A percentile compares a stretch with the other conserved stretches of the same genome.
Conservation (phyloP, 2,888 invertebrate genomes). For the Drosophila merina region DNA sequence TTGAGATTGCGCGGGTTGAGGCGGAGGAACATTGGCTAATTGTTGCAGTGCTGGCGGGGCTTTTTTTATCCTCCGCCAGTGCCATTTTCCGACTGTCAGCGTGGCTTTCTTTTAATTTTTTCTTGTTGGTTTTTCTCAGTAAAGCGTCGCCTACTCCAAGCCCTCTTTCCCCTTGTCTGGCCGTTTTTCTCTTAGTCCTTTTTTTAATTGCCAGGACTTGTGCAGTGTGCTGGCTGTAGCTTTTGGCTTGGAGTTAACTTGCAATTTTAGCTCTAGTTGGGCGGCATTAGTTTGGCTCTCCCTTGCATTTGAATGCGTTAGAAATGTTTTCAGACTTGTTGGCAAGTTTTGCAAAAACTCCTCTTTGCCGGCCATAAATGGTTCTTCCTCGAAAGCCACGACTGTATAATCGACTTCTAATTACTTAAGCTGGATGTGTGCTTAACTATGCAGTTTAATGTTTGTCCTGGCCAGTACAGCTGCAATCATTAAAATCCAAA, state of each 20-base stretch:
- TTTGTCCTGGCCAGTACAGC: constrained; percentile 44
- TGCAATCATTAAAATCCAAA: constrained; percentile 54
- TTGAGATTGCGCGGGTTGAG: background rate
- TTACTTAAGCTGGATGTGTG: constrained; percentile 65
- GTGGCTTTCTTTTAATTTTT: constrained; percentile 41
- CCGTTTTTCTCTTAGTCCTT: constrained; percentile 29
- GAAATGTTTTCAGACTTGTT: constrained; percentile 66
- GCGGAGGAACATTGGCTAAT: constrained; percentile 53
- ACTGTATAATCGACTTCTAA: constrained; percentile 73
- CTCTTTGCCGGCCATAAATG: constrained; percentile 12
- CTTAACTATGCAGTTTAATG: constrained; percentile 58
- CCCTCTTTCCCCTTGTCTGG: constrained; percentile 24
- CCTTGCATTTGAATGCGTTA: constrained; percentile 68
- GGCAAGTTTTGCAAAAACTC: constrained; percentile 53
- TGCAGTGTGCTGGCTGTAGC: constrained; percentile 44
- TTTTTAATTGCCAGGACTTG: constrained; percentile 72
- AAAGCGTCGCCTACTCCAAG: constrained; percentile 12
- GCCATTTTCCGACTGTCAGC: constrained; percentile 62
- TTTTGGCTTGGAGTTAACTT: constrained; percentile 63
- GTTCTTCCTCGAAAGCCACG: constrained; percentile 1
- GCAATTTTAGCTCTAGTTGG: constrained; percentile 25
- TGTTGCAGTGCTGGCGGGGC: constrained; percentile 66
- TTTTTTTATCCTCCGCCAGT: constrained; percentile 39
- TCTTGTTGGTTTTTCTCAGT: constrained; percentile 28
- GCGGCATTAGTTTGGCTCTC: constrained; percentile 57